Conservation (phyloP, 2,113 vertebrate species). For the Furnarius figulus region DNA sequence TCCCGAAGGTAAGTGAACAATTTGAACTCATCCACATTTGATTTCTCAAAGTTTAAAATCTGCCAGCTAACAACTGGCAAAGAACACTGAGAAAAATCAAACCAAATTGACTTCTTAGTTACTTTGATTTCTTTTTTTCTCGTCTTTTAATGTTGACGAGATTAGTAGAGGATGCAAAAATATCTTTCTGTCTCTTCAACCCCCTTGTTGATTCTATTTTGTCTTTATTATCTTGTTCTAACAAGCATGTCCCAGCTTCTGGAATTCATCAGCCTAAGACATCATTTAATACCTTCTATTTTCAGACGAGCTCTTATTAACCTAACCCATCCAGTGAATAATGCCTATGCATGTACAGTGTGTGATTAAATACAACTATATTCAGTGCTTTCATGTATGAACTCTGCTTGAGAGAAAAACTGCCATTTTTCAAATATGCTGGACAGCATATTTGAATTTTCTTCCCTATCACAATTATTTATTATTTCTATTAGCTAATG, state of each 20-base stretch:
- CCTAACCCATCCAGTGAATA: not conserved
- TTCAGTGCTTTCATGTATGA: not conserved
- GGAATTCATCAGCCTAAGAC: conserved; percentile 38
- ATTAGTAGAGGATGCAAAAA: conserved; percentile 3
- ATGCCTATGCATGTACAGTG: not conserved
- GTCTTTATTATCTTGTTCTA: not conserved
- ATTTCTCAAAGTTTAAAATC: not conserved
- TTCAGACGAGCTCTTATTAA: not conserved
- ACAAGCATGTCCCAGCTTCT: not conserved
- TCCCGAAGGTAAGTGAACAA: not conserved
- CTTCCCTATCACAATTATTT: conserved; percentile 60
- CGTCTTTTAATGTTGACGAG: not conserved
- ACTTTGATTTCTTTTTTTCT: not conserved
- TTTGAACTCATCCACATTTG: not conserved
- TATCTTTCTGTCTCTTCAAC: not conserved
- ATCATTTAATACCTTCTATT: not conserved
- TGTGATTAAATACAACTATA: not conserved
- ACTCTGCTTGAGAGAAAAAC: conserved; percentile 28
- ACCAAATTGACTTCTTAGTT: not conserved
- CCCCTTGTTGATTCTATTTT: not conserved
- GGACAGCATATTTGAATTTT: conserved; percentile 43
- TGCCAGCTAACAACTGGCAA: not conserved
- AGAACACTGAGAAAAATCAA: not conserved
- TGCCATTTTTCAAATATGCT: not conserved
- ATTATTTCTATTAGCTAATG: conserved; percentile 61